Evolutionary conservation across 2,888 invertebrate species (phyloP), one percentile per base, ranked within the genome.

Genomic region (Myathropa florea): DNA sequence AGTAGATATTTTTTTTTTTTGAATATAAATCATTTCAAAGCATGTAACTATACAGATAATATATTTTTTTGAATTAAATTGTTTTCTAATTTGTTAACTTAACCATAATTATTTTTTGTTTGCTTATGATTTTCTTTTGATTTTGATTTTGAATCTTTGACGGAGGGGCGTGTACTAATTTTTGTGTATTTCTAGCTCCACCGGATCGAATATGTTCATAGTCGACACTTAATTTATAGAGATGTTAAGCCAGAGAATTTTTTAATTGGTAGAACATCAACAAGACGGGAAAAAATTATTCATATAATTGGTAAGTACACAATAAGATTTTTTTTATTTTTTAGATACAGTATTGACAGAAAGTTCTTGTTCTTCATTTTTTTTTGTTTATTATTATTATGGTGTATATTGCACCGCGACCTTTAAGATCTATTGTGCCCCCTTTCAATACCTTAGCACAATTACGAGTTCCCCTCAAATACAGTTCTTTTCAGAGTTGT

Each of bases 231-330:
- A 93, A 99, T 99, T 94, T 99, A 99, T 94, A 96, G 99, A 92
- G 99, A 99, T 94, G 98, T 99, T 88, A 99, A 99, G 94, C 99
- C 99, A 91, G 99, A 99, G 94, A 99, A 99, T 94, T 99, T 99
- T 95, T 96, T 99, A 93, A 98, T 99, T 94, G 99, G 99, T 93
- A 96, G 99, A 94, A 97, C 97, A 94, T 97, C 97, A 93, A 97
- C 97, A 93, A 98, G 98, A 95, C 97, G 98, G 94, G 98, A 99
- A 94, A 99, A 99, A 95, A 95, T 98, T 94, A 98, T 99, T 93
- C 98, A 99, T 95, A 99, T 99, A 94, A 99, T 99, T 95, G 96
- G 96, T 96, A 91, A 94, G 94, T 91, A 59, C 3, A 59, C 10
- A 18, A 18, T 6, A 18, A 18, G 14, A 18, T 9, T 59, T 14